Conservation (phyloP, 2,888 invertebrate genomes). For the Erynnis tages region DNA sequence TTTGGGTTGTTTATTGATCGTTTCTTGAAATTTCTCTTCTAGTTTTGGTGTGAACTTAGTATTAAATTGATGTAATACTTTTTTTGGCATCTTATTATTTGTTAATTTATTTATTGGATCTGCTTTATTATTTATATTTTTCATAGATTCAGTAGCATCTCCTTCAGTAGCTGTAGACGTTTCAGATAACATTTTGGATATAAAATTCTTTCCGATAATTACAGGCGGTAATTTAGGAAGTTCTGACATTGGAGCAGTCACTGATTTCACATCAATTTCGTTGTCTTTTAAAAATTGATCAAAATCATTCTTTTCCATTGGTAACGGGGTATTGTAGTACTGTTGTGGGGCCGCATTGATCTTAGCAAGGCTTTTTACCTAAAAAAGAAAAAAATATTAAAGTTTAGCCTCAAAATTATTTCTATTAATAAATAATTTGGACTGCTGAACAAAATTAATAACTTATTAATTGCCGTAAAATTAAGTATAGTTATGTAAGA, state of each 20-base stretch:
- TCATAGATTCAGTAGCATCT: neutral
- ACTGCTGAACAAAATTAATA: no score
- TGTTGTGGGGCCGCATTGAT: constrained; percentile 48
- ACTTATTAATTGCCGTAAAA: no score
- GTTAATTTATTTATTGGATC: neutral
- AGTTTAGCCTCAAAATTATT: no score
- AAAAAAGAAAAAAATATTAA: no score
- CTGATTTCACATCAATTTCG: constrained; percentile 49
- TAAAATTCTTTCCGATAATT: neutral
- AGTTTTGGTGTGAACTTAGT: no score
- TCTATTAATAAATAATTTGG: no score
- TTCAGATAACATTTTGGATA: constrained; percentile 3
- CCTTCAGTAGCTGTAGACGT: neutral
- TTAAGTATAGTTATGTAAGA: no score
- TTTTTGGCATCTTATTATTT: neutral
- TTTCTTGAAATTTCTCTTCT: no score
- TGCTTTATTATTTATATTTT: neutral
- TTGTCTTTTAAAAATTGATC: constrained; percentile 55
- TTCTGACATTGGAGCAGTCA: constrained; percentile 43
- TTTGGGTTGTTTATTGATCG: no score
- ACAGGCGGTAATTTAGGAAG: constrained; percentile 23
- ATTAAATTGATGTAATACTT: no score
- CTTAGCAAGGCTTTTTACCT: constrained; percentile 41
- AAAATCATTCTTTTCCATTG: constrained; percentile 55
- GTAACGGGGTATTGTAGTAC: constrained; percentile 56